phyloP scores from a whole-genome alignment of 92 coral and sea anemone genomes.

The Epizoanthus illoricatus region DNA sequence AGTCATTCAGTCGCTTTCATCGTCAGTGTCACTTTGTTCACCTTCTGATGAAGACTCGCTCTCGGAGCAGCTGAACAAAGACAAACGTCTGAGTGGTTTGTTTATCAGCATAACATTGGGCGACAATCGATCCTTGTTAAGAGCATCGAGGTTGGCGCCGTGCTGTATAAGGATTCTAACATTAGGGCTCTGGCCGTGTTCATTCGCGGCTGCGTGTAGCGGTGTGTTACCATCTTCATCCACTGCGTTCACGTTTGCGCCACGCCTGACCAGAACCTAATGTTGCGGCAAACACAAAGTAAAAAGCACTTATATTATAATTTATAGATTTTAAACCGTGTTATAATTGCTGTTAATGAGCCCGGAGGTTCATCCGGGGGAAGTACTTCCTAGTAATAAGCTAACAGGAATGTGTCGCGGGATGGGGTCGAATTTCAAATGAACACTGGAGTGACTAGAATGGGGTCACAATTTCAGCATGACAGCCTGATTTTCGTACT shows the following conservation, averaged over 20 bases:
- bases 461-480: too few relatives aligned
- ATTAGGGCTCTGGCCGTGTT: constrained; percentile 12
- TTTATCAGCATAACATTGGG: constrained; percentile 4
- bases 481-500: too few relatives aligned
- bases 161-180: constrained; percentile 18
- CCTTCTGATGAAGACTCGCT: constrained; percentile 32
- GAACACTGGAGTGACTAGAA: too few relatives aligned
- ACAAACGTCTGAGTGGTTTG: constrained; percentile 1
- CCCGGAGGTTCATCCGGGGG: too few relatives aligned
- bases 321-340: not conserved
- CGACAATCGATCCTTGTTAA: constrained; percentile 12
- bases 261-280: constrained; percentile 11
- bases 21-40: constrained; percentile 19
- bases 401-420: too few relatives aligned
- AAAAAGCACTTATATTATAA: not conserved
- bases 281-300: too few relatives aligned
- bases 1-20: not conserved
- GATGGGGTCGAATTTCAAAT: too few relatives aligned
- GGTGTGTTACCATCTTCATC: constrained; percentile 28
- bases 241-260: constrained; percentile 22
- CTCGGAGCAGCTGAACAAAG: constrained; percentile 22
- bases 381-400: too few relatives aligned
- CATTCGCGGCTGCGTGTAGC: constrained; percentile 22
- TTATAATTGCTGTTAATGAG: not conserved
- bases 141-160: constrained; percentile 15